These are phyloP conservation scores for Echinarachnius parma DNA, from an alignment of 53 echinoderm and acorn worm species.

Conservation along the genomic window DNA sequence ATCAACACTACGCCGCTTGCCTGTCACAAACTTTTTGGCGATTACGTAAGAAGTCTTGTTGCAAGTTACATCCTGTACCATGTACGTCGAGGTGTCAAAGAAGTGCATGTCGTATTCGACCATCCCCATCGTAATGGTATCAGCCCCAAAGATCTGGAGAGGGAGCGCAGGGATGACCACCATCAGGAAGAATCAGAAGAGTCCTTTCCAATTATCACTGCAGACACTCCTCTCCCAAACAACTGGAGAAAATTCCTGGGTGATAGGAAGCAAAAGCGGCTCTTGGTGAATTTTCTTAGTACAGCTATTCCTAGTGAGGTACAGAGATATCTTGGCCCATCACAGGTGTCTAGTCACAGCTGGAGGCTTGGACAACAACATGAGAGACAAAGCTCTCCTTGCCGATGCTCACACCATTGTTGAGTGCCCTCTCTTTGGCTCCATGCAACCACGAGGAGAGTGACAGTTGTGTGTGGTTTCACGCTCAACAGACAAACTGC, in stretches of 20 bases:
- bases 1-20: slow-evolving; percentile 38
- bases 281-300: neutral
- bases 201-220: neutral
- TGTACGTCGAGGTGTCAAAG: neutral
- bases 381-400: neutral
- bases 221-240: slow-evolving; percentile 14
- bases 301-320: neutral
- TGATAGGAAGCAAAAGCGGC: neutral
- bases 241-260: slow-evolving; percentile 18
- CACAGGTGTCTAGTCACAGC: neutral
- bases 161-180: slow-evolving; percentile 31
- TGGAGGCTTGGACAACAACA: neutral
- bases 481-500: slow-evolving; percentile 15
- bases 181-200: neutral
- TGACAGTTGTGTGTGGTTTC: slow-evolving; percentile 55
- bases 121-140: slow-evolving; percentile 34
- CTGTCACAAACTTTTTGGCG: slow-evolving; percentile 18
- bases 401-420: neutral
- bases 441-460: slow-evolving; percentile 51
- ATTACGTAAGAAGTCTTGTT: slow-evolving; percentile 21
- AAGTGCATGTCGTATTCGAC: slow-evolving; percentile 48
- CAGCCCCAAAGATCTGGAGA: slow-evolving; percentile 48
- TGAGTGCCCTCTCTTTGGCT: neutral
- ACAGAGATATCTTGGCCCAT: neutral
- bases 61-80: slow-evolving; percentile 7